Base-by-base conservation (phyloP, 2,888 invertebrate species). In the Machimus rusticus region DNA sequence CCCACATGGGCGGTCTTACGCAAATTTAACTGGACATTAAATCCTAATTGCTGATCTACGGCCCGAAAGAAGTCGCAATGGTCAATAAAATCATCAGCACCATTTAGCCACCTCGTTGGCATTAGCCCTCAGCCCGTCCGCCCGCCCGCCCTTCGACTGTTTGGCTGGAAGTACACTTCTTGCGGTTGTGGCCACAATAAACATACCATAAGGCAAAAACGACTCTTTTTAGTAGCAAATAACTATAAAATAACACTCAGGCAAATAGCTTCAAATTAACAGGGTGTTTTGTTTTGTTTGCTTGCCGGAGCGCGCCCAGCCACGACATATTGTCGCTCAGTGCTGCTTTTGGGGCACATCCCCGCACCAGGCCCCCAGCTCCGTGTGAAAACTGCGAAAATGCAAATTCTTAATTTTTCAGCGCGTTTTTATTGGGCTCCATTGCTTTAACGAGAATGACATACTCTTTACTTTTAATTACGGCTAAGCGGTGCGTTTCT, bases 171-270 rank as follows among this genome's bases (percentile, higher is more conserved):
- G 86, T 77, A 86, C 86, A 78, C 77, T 51, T 86, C 86, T 86
- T 86, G 86, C 86, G 86, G 78, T 86, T 86, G 86, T 86, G 81
- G 74, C 87, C 39, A 46, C 79, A 66, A 87, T 87, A 87, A 87
- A 87, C 87, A 87, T 87, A 81, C 87, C 87, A 87, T 87, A 87
- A 87, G 87, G 81, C 87, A 81, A 87, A 87, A 87, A 79, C 81
- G 81, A 81, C 81, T 88, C 86, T 88, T 89, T 89, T 88, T 89
- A 88, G 88, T 86, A 87, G 86, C 89, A 85, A 86, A 89, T 89
- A 89, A 89, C 89, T 89, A 89, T 89, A 87, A 89, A 89, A 89
- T 89, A 89, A 88, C 89, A 88, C 88, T 89, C 86, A 88, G 88
- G 86, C 87, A 87, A 89, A 89, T 86, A 46, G 88, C 89, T 87